phyloP scores from a whole-genome alignment of 2,113 vertebrate genomes.

The Sander lucioperca region DNA sequence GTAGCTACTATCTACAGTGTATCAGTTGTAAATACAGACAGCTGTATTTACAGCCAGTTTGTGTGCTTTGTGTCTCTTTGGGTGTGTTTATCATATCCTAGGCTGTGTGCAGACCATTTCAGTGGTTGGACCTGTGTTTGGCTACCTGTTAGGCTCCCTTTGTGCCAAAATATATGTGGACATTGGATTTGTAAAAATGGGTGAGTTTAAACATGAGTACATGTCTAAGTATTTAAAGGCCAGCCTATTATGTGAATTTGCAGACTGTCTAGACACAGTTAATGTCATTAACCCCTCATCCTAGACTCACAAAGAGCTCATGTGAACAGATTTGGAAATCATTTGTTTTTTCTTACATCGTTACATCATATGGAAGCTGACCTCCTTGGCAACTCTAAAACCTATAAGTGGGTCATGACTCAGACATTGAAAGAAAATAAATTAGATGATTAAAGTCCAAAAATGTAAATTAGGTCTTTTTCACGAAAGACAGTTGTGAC shows the following conservation, averaged over 20 bases:
- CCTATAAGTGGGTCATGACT: background rate
- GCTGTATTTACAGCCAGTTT: background rate
- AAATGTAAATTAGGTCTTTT: background rate
- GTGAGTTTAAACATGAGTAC: conserved; percentile 63
- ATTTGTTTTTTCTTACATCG: background rate
- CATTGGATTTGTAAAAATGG: conserved; percentile 85
- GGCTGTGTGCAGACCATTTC: conserved; percentile 85
- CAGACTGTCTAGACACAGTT: conserved; percentile 1
- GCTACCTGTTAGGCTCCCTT: conserved; percentile 82
- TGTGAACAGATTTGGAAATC: background rate
- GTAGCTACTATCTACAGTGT: background rate
- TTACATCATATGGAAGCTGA: background rate
- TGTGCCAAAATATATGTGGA: conserved; percentile 86
- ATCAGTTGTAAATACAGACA: background rate
- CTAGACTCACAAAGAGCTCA: background rate
- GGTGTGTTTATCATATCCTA: conserved; percentile 48
- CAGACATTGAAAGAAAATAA: background rate
- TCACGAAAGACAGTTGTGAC: background rate
- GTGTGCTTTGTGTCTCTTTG: conserved; percentile 14
- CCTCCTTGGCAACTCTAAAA: background rate
- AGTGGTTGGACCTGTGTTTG: conserved; percentile 84
- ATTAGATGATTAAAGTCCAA: background rate
- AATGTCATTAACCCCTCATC: background rate
- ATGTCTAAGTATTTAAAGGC: background rate
- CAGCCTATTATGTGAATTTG: background rate